phyloP scores from a whole-genome alignment of 2,797 vertebrate genomes.

The Xenentodon cancila region DNA sequence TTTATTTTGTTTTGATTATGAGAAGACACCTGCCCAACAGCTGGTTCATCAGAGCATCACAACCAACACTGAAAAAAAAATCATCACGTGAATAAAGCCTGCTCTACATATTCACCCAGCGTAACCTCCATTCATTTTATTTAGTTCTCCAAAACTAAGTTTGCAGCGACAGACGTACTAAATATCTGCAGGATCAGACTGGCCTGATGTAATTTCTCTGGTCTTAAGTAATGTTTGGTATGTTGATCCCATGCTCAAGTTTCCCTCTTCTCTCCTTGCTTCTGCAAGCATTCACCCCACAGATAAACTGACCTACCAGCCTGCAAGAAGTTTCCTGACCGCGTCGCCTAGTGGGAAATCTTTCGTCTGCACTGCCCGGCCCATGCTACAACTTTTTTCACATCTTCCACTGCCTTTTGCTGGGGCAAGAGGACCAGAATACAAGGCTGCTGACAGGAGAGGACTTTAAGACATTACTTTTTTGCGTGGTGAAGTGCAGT shows the following conservation, averaged over 20 bases:
- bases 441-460: slow-evolving; percentile 13
- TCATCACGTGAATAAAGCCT: too few species aligned
- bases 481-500: slow-evolving; percentile 4
- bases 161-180: background rate
- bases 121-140: background rate
- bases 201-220: background rate
- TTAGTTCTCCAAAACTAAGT: background rate
- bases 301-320: slow-evolving; percentile 12
- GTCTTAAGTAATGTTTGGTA: slow-evolving; percentile 1
- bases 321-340: slow-evolving; percentile 7
- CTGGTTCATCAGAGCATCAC: background rate
- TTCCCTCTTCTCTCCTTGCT: slow-evolving; percentile 17
- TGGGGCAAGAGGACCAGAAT: slow-evolving; percentile 3
- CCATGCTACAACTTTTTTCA: background rate
- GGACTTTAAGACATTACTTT: slow-evolving; percentile 3
- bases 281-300: slow-evolving; percentile 26
- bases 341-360: slow-evolving; percentile 5
- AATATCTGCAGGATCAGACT: background rate
- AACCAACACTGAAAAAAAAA: background rate
- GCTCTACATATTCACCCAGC: background rate
- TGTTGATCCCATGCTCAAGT: slow-evolving; percentile 50
- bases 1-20: background rate
- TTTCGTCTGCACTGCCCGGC: slow-evolving; percentile 3
- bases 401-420: slow-evolving; percentile 11
- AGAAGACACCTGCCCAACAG: background rate